Evolutionary conservation across 2,113 vertebrate genomes (phyloP).

Genomic region (Dipodomys spectabilis): DNA sequence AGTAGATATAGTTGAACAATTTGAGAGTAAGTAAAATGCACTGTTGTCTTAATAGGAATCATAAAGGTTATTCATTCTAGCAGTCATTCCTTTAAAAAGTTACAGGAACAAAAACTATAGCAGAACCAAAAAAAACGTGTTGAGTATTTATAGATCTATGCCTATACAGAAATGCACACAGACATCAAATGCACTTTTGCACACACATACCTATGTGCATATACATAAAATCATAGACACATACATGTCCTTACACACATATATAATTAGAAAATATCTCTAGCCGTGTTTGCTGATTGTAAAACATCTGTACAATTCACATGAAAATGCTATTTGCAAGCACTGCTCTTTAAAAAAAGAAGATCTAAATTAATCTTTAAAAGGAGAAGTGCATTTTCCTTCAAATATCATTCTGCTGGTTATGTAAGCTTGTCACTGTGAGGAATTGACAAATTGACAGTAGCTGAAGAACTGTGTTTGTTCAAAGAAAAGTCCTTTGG

Average conservation of each 20-base stretch:
- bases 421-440: not conserved
- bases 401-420: constrained; percentile 4
- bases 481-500: constrained; percentile 8
- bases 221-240: too few relatives aligned
- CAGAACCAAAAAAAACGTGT: not conserved
- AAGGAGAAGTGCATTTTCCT: not conserved
- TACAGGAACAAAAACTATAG: not conserved
- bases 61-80: not conserved
- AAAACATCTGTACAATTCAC: not conserved
- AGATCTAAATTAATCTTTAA: constrained; percentile 41
- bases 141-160: not conserved
- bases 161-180: not conserved
- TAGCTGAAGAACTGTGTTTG: constrained; percentile 21
- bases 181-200: not conserved
- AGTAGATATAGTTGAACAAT: not conserved
- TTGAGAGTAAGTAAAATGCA: not conserved
- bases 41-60: not conserved
- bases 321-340: constrained; percentile 30
- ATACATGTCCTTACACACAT: not conserved
- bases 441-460: not conserved
- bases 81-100: constrained; percentile 15
- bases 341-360: constrained; percentile 16
- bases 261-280: not conserved
- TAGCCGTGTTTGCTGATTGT: fast-evolving
- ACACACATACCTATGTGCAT: not conserved